These are phyloP conservation scores for Strigamia crassipes DNA, from an alignment of 2,888 invertebrate species.

Conservation along the genomic window DNA sequence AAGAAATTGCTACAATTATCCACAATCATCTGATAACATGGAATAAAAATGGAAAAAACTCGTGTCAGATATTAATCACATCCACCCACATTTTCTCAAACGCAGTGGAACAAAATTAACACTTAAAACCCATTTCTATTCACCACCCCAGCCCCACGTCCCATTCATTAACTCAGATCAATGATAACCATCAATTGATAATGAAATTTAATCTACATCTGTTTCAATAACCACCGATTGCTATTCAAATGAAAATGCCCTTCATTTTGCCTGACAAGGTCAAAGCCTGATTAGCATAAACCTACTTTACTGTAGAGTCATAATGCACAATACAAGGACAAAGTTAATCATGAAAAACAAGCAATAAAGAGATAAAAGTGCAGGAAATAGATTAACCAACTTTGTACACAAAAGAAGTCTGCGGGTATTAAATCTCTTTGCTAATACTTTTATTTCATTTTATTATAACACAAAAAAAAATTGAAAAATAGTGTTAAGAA, in stretches of 20 bases:
- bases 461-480: background rate
- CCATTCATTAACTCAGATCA: background rate
- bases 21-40: background rate
- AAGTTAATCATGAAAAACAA: background rate
- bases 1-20: background rate
- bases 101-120: background rate
- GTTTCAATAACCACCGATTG: background rate
- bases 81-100: background rate
- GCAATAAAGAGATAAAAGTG: background rate
- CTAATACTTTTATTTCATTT: background rate
- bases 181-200: background rate
- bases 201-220: background rate
- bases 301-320: background rate
- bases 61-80: background rate
- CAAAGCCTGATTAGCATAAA: background rate
- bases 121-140: background rate
- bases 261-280: background rate
- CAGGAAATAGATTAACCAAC: background rate
- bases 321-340: background rate
- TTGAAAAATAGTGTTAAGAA: slow-evolving; percentile 1
- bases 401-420: background rate
- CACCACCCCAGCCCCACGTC: background rate
- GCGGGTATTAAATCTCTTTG: background rate
- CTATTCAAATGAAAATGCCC: background rate
- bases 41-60: background rate